Base-by-base conservation (phyloP, 2,113 vertebrate genomes). In the Poeciliopsis prolifica region DNA sequence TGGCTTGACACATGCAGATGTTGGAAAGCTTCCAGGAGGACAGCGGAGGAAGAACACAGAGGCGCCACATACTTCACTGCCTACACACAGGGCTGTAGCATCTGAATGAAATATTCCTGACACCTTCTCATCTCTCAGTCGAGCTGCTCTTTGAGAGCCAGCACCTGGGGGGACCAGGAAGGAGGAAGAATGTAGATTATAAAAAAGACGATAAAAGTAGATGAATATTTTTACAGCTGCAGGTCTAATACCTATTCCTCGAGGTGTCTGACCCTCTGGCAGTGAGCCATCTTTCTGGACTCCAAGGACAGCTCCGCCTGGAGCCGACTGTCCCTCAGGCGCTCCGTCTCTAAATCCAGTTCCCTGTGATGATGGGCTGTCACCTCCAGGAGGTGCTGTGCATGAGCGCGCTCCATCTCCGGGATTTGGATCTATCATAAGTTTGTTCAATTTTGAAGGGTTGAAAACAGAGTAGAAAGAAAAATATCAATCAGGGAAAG, bases 331-430 rank as follows among this genome's bases (percentile, higher is more conserved):
- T 79, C 77, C 22, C 66, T 91, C 60, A 93, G 87, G 58, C 70
- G 86, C 44, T 92, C 65, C 0, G 89, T 89, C 80, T 95, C 94
- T 26, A 77, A 2, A 8, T 94, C 91, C 77, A 93, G 40, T 84
- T 94, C 95, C 79, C 82, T 88, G 62, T 91, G 93, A 89, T 94
- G 93, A 58, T 51, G 89, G 19, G 90, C 63, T 1, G 90, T 92
- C 54, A 89, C 91, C 88, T 96, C 95, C 81, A 85, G 87, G 72
- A 95, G 93, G 77, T 33, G 89, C 91, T 94, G 94, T 30, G 92
- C 31, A 5, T 94, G 92, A 71, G 86, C 65, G 58, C 81, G 93
- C 76, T 95, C 94, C 88, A 90, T 58, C 76, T 94, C 90, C 4
- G 81, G 90, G 24, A 86, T 75, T 28, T 92, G 93, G 19, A 87